Evolutionary conservation across 2,797 vertebrate genomes (phyloP), one percentile per base, ranked within the genome.

Genomic region (Limnodromus scolopaceus): DNA sequence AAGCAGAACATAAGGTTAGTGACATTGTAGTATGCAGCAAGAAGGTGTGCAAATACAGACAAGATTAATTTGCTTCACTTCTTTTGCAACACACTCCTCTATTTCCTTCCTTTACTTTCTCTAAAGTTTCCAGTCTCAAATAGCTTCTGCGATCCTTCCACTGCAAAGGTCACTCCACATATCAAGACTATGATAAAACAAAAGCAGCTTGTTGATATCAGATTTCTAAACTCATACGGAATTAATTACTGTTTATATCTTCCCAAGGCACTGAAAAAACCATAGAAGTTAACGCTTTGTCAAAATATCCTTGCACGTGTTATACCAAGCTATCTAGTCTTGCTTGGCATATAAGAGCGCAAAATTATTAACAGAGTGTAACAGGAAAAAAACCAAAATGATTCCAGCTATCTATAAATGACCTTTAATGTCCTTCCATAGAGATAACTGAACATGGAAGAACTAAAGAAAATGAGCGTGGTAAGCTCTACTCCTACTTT

Each of bases 51-150:
- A 84, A 71, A 91, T 17, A 71, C 1, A 3, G 58, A 75, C 66
- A 78, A 84, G 87, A 69, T 58, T 18, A 48, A 48, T 32, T 91
- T 0, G 8, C 45, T 89, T 55, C 28, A 49, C 46, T 89, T 53
- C 60, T 80, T 68, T 66, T 36, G 36, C 65, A 76, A 93, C 27
- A 74, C 17, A 10, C 53, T 80, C 82, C 64, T 45, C 60, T 45
- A 85, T 75, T 84, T 83, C 72, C 78, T 91, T 89, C 68, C 75
- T 87, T 81, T 30, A 75, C 78, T 58, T 90, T 79, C 61, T 79
- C 48, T 53, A 16, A 95, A 90, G 43, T 51, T 84, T 76, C 72
- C 57, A 77, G 48, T 30, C 43, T 90, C 34, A 6, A 69, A 66
- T 2, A 60, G 45, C 68, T 34, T 81, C 64, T 25, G 48, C 95